Base-by-base conservation (phyloP, 2,888 invertebrate species). In the Octonoba sinensis region DNA sequence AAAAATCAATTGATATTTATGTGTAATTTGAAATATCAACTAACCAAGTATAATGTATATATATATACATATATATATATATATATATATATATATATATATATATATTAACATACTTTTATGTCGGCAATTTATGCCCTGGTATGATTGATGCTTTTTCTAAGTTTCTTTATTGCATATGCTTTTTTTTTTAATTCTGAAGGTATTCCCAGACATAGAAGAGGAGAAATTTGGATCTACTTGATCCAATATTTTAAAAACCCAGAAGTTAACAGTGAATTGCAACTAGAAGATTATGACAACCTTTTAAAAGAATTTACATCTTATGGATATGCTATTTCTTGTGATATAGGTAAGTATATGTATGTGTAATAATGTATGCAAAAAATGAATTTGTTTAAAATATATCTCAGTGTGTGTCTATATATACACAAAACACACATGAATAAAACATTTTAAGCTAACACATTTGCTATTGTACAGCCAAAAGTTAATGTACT, bases 301-400 rank as follows among this genome's bases (percentile, higher is more conserved):
- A 78, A 82, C 16, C 65, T 85, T 16, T 70, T 85, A 11, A 82
- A 82, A 67, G 82, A 85, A 84, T 91, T 98, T 16, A 97, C 98
- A 0, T 95, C 96, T 27, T 96, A 97, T 87, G 98, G 98, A 87
- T 98, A 98, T 88, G 96, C 97, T 0, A 99, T 98, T 86, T 92
- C 98, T 60, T 97, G 98, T 73, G 98, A 98, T 89, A 90, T 98
- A 84, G 85, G 85, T 85, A 71, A 83, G 83, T 44, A 20, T 36
- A 1, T 36, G 36, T 27, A 27, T 8, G 36, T 36, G 11, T 36
- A 11, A 8, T 36, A 36, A 8, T 36, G 36, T 4, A 36, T 36
- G 36, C 36, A 36, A 11, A 36, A 36, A 2, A 36, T 36, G 11
- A 36, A 8, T 36, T n/a, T n/a, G n/a, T n/a, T 36, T 36, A 36